Conservation (phyloP, 2,888 invertebrate species). For the Cepaea hortensis region DNA sequence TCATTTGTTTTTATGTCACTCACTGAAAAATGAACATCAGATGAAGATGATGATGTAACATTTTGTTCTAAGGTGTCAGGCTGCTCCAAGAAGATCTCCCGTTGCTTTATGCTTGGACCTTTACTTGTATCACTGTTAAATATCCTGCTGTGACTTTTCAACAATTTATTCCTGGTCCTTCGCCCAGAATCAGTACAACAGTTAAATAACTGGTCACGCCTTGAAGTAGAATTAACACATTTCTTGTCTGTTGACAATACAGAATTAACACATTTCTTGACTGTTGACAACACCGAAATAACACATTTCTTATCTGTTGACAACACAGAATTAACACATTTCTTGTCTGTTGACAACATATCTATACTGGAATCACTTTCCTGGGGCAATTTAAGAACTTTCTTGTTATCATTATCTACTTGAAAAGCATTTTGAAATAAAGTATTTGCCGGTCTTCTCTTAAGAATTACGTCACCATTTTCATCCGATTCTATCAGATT, state of each 20-base stretch:
- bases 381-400: neutral
- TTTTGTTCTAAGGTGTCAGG: neutral
- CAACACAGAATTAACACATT: neutral
- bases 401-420: neutral
- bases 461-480: conserved; percentile 18
- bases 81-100: neutral
- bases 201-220: neutral
- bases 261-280: no score
- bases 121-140: neutral
- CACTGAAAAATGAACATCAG: no score
- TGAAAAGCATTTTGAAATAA: neutral
- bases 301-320: no score
- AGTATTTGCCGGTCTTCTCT: neutral
- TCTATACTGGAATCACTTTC: neutral
- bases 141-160: neutral
- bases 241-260: no score
- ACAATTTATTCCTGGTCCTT: neutral
- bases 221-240: neutral
- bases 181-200: neutral
- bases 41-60: neutral
- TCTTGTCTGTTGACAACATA: neutral
- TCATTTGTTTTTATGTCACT: neutral
- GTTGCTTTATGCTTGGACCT: neutral
- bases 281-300: no score
- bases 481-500: conserved; percentile 5